A percentile compares a stretch with the other conserved stretches of the same genome.
These are phyloP conservation scores for Trachemys scripta DNA, from an alignment of 2,113 vertebrate genomes.

Conservation along the genomic window DNA sequence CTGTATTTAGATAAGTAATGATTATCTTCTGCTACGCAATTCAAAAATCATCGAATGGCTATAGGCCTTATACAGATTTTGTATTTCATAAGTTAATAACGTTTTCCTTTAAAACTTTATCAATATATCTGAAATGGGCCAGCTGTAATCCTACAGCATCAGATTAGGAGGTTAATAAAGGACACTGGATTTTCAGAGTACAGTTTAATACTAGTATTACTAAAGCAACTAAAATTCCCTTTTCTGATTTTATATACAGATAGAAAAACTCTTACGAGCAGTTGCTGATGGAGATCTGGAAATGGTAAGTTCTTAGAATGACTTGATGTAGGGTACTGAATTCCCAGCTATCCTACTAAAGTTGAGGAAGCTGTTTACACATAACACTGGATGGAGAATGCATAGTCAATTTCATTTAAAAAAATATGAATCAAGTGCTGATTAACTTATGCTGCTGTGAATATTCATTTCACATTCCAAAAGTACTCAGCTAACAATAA, in stretches of 20 bases:
- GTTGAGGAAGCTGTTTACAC: neutral
- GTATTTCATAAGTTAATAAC: neutral
- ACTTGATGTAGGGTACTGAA: neutral
- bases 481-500: neutral
- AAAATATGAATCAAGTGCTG: neutral
- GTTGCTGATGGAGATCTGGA: slow-evolving; percentile 94
- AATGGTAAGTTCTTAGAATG: slow-evolving; percentile 87
- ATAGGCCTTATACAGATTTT: slow-evolving; percentile 2
- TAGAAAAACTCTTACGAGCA: slow-evolving; percentile 95
- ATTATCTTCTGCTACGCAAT: neutral
- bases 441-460: neutral
- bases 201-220: slow-evolving; percentile 16
- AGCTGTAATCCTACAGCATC: slow-evolving; percentile 15
- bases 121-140: neutral
- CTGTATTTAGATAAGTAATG: neutral
- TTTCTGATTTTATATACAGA: slow-evolving; percentile 78
- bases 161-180: slow-evolving; percentile 34
- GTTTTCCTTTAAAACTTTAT: slow-evolving; percentile 30
- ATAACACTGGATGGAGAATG: neutral
- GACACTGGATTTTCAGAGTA: slow-evolving; percentile 24
- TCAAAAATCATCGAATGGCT: neutral
- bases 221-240: slow-evolving; percentile 3
- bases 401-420: neutral
- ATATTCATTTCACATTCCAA: neutral
- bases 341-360: neutral